Conservation (phyloP, 2,113 vertebrate species). For the Oxygymnocypris stewartii region DNA sequence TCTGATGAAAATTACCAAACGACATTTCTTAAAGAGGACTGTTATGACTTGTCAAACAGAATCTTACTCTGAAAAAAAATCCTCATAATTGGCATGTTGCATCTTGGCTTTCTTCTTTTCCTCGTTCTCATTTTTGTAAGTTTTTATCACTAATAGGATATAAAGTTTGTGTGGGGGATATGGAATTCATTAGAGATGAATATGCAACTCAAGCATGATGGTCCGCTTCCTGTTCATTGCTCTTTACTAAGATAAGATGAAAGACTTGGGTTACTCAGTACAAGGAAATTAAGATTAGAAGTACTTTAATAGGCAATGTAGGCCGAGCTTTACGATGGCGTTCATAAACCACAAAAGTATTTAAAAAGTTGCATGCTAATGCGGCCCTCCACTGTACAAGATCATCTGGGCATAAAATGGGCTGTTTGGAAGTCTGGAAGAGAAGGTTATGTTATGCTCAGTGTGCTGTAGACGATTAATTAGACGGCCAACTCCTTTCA, state of each 20-base stretch:
- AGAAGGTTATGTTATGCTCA: constrained; percentile 59
- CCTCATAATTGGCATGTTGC: constrained; percentile 63
- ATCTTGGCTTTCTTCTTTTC: constrained; percentile 57
- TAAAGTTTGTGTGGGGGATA: constrained; percentile 60
- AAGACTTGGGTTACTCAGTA: constrained; percentile 71
- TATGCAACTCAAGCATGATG: constrained; percentile 72
- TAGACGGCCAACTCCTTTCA: constrained; percentile 74
- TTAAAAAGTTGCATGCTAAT: constrained; percentile 73
- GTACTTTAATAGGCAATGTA: constrained; percentile 76
- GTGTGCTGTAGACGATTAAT: constrained; percentile 75
- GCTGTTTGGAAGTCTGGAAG: constrained; percentile 68
- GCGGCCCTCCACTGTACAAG: constrained; percentile 67
- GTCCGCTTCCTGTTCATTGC: constrained; percentile 67
- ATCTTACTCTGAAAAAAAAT: constrained; percentile 39
- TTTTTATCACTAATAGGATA: constrained; percentile 68
- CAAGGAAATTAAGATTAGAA: constrained; percentile 76
- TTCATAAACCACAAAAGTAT: constrained; percentile 67
- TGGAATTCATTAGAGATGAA: constrained; percentile 72
- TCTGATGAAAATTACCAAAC: constrained; percentile 45
- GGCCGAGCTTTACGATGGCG: constrained; percentile 62
- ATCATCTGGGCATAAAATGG: constrained; percentile 76
- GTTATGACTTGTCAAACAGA: constrained; percentile 60
- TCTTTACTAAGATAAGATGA: constrained; percentile 62
- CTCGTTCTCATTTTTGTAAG: constrained; percentile 59
- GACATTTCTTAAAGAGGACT: constrained; percentile 51